Base-by-base conservation (phyloP, 1,140 invertebrate species). In the Ips nitidus region DNA sequence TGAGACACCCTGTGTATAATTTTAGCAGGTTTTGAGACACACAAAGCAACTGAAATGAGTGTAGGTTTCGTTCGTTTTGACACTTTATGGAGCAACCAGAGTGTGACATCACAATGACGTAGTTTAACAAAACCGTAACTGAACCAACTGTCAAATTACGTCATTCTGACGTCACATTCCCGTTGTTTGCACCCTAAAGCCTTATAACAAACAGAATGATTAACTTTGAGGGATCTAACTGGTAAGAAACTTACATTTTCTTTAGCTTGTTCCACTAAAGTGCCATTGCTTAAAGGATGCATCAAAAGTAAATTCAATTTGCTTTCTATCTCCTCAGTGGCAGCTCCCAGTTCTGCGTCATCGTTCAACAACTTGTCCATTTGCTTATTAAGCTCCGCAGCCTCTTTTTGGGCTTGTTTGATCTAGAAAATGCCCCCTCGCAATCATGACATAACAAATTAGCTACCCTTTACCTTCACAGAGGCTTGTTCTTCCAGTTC, bases 361-460 rank as follows among this genome's bases (percentile, higher is more conserved):
- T 91, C 88, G 50, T 88, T 86, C 7, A 97, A 91, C 1, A 93
- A 91, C 56, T 88, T 83, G 64, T 90, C 88, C 1, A 94, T 91
- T 74, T 91, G 90, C 59, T 84, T 85, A 45, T 87, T 86, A 62
- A 96, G 94, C 39, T 85, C 83, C 65, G 91, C 89, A 0, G 94
- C 93, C 75, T 92, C 84, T 80, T 88, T 36, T 81, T 1, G 89
- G 91, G 3, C 91, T 91, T 77, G 90, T 86, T 74, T 90, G 85
- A 7, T 89, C 89, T 75, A 85, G 47, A 47, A 62, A 7, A 55
- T 37, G 4, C 52, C 22, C 22, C 22, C 22, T 22, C 22, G 22
- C 22, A 22, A 22, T 22, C 22, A 22, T 22, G 22, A 22, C 22
- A 22, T 22, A 22, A 22, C 22, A 22, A 22, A 22, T 22, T 22